Evolutionary conservation across 2,797 vertebrate genomes (phyloP), one percentile per base, ranked within the genome.

Genomic region (Acipenser oxyrinchus): DNA sequence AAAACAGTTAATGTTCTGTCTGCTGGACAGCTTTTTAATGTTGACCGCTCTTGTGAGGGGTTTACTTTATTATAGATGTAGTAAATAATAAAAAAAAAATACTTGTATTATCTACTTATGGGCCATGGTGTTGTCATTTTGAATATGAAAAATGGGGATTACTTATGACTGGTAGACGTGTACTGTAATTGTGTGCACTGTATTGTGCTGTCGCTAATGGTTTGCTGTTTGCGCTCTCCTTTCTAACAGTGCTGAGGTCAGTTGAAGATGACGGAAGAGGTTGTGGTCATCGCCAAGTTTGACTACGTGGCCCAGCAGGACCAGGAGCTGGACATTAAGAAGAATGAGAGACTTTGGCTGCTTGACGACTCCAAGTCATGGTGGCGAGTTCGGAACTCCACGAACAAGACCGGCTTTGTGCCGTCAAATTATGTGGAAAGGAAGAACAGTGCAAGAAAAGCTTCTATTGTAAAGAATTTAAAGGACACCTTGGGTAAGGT

Each of bases 251-350:
- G 72, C 75, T 75, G 69, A 79, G 68, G 66, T 70, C 73, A 75
- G 78, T 84, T 75, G 86, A 94, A 92, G 87, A 95, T 95, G 94
- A 92, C 93, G 78, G 93, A 95, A 86, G 94, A 95, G 87, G 92
- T 93, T 81, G 92, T 95, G 73, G 93, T 95, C 75, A 89, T 95
- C 71, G 93, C 94, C 84, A 95, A 95, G 82, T 95, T 94, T 76
- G 94, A 95, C 82, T 95, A 95, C 82, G 90, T 91, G 84, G 94
- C 94, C 70, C 94, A 95, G 82, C 94, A 95, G 86, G 94, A 95
- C 80, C 94, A 95, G 88, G 94, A 95, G 82, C 83, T 95, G 78
- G 92, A 95, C 82, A 95, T 95, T 72, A 94, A 94, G 84, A 95
- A 95, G 80, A 95, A 95, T n/a, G 94, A 95, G 81, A 88, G 93